These are phyloP conservation scores for Zonitis immaculata DNA, from an alignment of 2,888 invertebrate species.

Conservation along the genomic window DNA sequence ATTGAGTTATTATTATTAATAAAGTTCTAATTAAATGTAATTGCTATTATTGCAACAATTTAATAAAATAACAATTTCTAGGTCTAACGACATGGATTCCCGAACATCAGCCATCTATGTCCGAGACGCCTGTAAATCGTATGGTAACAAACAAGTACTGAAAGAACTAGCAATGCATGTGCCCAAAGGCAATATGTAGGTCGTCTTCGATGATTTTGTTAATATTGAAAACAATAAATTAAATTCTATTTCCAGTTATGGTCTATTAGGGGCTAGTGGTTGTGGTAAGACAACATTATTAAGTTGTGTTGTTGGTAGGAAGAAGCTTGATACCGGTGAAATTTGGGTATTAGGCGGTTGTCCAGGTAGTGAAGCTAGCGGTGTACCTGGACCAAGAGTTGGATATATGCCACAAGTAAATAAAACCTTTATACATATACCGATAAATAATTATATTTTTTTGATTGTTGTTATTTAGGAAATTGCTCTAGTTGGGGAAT, in stretches of 20 bases:
- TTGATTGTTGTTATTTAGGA: constrained; percentile 52
- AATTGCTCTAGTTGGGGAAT: constrained; percentile 72
- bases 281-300: constrained; percentile 88
- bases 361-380: constrained; percentile 78
- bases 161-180: neutral
- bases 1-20: too few species aligned
- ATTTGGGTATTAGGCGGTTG: constrained; percentile 80
- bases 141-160: constrained; percentile 58
- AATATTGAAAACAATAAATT: neutral
- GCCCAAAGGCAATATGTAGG: neutral
- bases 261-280: constrained; percentile 83
- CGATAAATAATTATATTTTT: neutral
- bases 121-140: constrained; percentile 75
- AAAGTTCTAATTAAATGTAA: neutral
- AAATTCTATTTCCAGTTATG: constrained; percentile 63
- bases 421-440: neutral
- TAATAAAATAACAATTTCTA: neutral
- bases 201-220: neutral
- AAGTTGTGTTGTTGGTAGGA: constrained; percentile 78
- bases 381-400: constrained; percentile 83
- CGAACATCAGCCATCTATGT: constrained; percentile 85
- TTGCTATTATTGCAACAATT: neutral
- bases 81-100: neutral
- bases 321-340: constrained; percentile 74
- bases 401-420: constrained; percentile 54